A percentile compares a stretch with the other conserved stretches of the same genome.
phyloP scores from a whole-genome alignment of 1,140 invertebrate genomes.

The Apis laboriosa region DNA sequence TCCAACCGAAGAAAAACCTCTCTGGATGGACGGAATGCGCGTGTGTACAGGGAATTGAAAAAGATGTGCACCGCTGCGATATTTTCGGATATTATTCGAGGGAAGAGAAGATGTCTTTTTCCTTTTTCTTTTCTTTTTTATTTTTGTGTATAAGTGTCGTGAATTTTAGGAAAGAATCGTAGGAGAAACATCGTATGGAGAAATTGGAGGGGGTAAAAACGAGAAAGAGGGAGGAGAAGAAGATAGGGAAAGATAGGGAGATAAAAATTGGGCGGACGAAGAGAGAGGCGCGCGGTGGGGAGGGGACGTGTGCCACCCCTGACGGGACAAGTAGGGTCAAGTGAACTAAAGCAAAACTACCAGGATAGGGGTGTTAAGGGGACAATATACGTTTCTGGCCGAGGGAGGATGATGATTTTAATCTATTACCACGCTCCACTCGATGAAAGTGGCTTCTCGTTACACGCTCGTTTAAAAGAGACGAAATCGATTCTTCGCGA shows the following conservation, averaged over 20 bases:
- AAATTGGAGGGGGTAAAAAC: not conserved
- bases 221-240: slow-evolving; percentile 24
- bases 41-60: not conserved
- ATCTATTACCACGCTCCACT: slow-evolving; percentile 76
- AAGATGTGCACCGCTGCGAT: not conserved
- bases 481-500: slow-evolving; percentile 44
- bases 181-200: not conserved
- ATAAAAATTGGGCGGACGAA: slow-evolving; percentile 41
- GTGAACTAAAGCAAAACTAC: slow-evolving; percentile 77
- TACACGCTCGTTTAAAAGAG: slow-evolving; percentile 78
- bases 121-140: no score
- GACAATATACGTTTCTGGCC: slow-evolving; percentile 72
- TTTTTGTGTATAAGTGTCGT: no score
- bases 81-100: not conserved
- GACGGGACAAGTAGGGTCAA: slow-evolving; percentile 78
- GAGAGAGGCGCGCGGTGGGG: slow-evolving; percentile 43
- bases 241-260: not conserved
- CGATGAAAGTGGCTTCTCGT: slow-evolving; percentile 79
- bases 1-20: no score
- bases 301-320: slow-evolving; percentile 38
- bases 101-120: no score
- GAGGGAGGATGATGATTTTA: slow-evolving; percentile 76
- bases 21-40: not conserved
- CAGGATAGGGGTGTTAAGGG: slow-evolving; percentile 76
- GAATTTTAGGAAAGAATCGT: not conserved